These are phyloP conservation scores for Elmis aenea DNA, from an alignment of 2,888 invertebrate genomes.

Conservation along the genomic window DNA sequence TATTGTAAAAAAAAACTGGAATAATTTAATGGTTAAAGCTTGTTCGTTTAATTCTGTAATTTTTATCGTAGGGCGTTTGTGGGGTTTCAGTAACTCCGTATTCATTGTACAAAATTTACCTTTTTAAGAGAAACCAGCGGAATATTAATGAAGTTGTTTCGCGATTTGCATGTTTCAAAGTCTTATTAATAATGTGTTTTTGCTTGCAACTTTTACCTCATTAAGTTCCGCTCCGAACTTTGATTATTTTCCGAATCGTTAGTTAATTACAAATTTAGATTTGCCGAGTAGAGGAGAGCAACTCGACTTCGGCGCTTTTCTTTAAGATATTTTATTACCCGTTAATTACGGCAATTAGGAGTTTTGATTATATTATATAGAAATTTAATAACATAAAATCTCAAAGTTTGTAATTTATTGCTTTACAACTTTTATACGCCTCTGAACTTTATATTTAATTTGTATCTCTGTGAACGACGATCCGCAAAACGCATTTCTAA, in stretches of 20 bases:
- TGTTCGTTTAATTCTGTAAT: slow-evolving; percentile 22
- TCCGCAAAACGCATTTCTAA: too few species aligned
- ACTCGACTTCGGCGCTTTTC: slow-evolving; percentile 31
- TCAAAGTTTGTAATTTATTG: slow-evolving; percentile 30
- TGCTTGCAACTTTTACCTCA: slow-evolving; percentile 39
- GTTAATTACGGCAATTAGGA: slow-evolving; percentile 37
- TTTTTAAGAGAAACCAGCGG: slow-evolving; percentile 36
- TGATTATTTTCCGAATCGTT: slow-evolving; percentile 46
- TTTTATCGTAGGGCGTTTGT: slow-evolving; percentile 18
- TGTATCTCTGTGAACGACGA: too few species aligned
- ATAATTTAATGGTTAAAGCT: too few species aligned
- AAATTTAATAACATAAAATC: slow-evolving; percentile 40
- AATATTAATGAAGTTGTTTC: slow-evolving; percentile 45
- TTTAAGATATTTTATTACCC: slow-evolving; percentile 41
- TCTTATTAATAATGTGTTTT: slow-evolving; percentile 33
- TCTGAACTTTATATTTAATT: too few species aligned
- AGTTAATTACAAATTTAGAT: slow-evolving; percentile 44
- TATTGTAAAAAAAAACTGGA: too few species aligned
- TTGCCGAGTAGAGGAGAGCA: slow-evolving; percentile 21
- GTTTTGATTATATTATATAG: slow-evolving; percentile 32
- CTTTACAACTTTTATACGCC: slow-evolving; percentile 27
- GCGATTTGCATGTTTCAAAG: slow-evolving; percentile 42
- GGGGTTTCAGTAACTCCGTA: slow-evolving; percentile 15
- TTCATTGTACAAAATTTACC: slow-evolving; percentile 29
- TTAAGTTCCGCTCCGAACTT: slow-evolving; percentile 38